Evolutionary conservation across 35 echinoderm and acorn worm species (phyloP).

Genomic region (Strongylocentrotus purpuratus): DNA sequence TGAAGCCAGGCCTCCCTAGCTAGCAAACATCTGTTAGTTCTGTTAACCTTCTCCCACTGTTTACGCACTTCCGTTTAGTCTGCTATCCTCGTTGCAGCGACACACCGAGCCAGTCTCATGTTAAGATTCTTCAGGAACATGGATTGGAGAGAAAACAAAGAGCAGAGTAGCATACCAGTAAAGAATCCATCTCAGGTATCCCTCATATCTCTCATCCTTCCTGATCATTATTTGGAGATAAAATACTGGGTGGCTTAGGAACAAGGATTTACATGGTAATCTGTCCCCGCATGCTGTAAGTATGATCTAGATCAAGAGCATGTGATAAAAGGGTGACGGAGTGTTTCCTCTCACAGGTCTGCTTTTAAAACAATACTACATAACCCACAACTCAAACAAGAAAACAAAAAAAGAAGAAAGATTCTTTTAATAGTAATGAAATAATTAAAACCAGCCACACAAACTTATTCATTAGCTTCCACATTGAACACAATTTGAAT

Average conservation of each 20-base stretch:
- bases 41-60: constrained; percentile 41
- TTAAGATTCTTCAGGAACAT: neutral
- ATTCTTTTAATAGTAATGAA: no score
- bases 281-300: neutral
- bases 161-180: neutral
- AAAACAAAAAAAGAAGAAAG: no score
- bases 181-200: neutral
- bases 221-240: neutral
- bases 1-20: neutral
- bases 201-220: neutral
- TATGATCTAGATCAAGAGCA: neutral
- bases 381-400: no score
- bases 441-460: no score
- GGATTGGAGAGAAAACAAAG: neutral
- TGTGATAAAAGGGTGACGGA: neutral
- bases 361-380: neutral
- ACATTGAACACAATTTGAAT: no score
- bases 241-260: neutral
- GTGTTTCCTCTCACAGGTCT: neutral
- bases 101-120: neutral
- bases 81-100: neutral
- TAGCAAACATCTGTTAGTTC: constrained; percentile 14
- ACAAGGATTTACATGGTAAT: neutral
- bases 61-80: constrained; percentile 41
- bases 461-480: no score